Evolutionary conservation across 2,888 invertebrate species (phyloP).

Genomic region (Microctonus hyperodae): DNA sequence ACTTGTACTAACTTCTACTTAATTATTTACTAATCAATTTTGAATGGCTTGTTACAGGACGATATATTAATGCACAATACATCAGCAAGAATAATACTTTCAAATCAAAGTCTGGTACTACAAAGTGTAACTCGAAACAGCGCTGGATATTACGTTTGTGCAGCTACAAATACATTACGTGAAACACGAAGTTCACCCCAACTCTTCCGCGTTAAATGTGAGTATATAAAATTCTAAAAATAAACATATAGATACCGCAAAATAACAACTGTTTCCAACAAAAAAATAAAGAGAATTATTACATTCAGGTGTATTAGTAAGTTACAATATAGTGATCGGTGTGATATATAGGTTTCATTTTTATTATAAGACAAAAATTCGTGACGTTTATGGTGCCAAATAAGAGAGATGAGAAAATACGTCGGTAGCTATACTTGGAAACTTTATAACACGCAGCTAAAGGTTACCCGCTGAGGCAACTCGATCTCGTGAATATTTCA

Average conservation of each 20-base stretch:
- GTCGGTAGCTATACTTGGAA: constrained; percentile 26
- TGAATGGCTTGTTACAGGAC: constrained; percentile 69
- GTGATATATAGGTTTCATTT: background rate
- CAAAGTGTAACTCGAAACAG: constrained; percentile 87
- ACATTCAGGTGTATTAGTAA: too few relatives aligned
- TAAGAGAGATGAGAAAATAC: constrained; percentile 22
- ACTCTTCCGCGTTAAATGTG: constrained; percentile 86
- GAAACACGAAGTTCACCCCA: constrained; percentile 88
- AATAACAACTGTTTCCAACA: background rate
- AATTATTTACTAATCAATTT: background rate
- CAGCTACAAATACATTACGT: constrained; percentile 86
- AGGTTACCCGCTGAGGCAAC: constrained; percentile 33
- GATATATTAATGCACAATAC: constrained; percentile 83
- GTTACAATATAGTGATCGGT: too few relatives aligned
- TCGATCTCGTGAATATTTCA: constrained; percentile 54
- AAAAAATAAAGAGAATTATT: background rate
- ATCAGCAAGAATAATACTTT: constrained; percentile 85
- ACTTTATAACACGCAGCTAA: constrained; percentile 32
- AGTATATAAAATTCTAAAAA: constrained; percentile 65
- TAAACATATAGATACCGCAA: background rate
- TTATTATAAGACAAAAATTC: constrained; percentile 3
- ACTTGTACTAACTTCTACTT: too few relatives aligned
- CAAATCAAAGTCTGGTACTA: constrained; percentile 90
- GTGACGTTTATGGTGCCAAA: constrained; percentile 12
- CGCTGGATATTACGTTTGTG: constrained; percentile 87